A percentile compares a stretch with the other conserved stretches of the same genome.
These are phyloP conservation scores for Rhinolophus sinicus DNA, from an alignment of 2,113 vertebrate species.

Conservation along the genomic window DNA sequence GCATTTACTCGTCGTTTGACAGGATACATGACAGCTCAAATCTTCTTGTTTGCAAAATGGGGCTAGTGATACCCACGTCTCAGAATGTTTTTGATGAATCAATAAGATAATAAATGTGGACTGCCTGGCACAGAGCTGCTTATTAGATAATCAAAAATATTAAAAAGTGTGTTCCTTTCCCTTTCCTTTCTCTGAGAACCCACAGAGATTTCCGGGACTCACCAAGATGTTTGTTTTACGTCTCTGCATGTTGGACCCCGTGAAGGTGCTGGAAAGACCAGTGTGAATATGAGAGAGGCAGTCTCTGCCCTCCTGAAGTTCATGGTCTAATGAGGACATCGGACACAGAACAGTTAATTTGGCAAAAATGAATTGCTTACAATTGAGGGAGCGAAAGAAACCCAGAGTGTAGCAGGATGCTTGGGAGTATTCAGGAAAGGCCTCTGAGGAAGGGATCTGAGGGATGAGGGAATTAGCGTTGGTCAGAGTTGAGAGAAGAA, in stretches of 20 bases:
- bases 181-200: neutral
- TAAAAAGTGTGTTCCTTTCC: neutral
- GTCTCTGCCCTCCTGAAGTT: neutral
- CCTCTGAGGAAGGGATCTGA: neutral
- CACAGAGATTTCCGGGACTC: neutral
- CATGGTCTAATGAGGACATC: neutral
- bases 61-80: neutral
- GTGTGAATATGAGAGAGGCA: neutral
- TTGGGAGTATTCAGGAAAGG: neutral
- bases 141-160: neutral
- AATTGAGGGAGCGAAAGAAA: neutral
- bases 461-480: neutral
- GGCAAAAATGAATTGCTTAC: neutral
- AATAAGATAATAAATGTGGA: neutral
- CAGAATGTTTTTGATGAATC: neutral
- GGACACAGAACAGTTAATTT: neutral
- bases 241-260: rapidly evolving
- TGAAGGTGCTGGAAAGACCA: neutral
- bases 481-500: neutral
- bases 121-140: neutral
- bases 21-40: neutral
- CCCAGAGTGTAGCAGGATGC: neutral
- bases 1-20: neutral
- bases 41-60: neutral
- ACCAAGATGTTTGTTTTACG: neutral